These are phyloP conservation scores for Myiotriccus ornatus DNA, from an alignment of 2,797 vertebrate genomes.

Conservation along the genomic window DNA sequence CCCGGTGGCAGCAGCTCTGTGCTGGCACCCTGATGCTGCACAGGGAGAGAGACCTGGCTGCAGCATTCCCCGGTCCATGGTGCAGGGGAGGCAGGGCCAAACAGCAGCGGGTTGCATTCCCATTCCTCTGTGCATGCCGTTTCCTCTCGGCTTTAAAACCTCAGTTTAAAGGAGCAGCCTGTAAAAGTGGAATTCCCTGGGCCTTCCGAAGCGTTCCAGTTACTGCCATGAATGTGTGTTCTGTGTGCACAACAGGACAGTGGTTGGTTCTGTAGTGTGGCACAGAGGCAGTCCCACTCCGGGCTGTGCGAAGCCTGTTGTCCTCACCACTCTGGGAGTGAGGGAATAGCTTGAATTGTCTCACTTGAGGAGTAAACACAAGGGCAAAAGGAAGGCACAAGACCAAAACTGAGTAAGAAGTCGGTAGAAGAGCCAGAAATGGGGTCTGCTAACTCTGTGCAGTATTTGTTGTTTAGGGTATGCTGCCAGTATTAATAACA, in stretches of 20 bases:
- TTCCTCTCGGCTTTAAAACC: background rate
- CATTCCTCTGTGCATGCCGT: fast-evolving
- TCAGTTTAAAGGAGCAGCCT: background rate
- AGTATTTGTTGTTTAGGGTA: background rate
- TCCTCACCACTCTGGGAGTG: fast-evolving
- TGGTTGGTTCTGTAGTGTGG: fast-evolving
- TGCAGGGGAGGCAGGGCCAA: background rate
- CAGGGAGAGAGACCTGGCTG: background rate
- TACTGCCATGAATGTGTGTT: fast-evolving
- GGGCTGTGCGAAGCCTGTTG: background rate
- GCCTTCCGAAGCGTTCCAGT: fast-evolving
- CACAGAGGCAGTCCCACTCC: fast-evolving
- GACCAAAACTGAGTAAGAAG: background rate
- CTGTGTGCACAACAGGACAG: fast-evolving
- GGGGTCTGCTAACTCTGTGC: background rate
- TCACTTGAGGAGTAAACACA: background rate
- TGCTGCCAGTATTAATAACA: slow-evolving; percentile 41
- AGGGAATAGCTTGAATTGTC: background rate
- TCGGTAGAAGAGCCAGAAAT: background rate
- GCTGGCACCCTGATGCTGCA: fast-evolving
- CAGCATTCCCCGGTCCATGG: fast-evolving
- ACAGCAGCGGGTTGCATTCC: fast-evolving
- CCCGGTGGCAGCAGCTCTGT: background rate
- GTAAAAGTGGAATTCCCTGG: background rate
- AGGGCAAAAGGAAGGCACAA: background rate